phyloP scores from a whole-genome alignment of 92 coral and sea anemone genomes.

The Paramuricea clavata region DNA sequence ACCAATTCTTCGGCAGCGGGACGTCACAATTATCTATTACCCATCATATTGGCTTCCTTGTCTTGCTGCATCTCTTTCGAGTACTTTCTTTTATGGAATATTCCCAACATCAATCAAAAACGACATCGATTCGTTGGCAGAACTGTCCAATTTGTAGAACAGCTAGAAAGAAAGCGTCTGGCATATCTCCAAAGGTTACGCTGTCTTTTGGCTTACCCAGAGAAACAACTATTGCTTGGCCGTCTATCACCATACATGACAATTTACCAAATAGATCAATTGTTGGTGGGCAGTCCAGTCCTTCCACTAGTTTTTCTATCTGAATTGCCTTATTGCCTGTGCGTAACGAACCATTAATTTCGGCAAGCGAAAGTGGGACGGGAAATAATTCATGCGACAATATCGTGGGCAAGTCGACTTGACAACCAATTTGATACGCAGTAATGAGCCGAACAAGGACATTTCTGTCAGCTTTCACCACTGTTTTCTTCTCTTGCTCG shows the following conservation, averaged over 20 bases:
- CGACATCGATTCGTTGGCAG: constrained; percentile 37
- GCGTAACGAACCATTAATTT: constrained; percentile 32
- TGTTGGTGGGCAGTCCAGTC: constrained; percentile 18
- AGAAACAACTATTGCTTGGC: constrained; percentile 33
- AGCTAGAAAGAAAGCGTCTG: constrained; percentile 25
- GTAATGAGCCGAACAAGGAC: constrained; percentile 15
- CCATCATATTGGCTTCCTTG: constrained; percentile 61
- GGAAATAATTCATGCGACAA: constrained; percentile 29
- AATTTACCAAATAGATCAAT: constrained; percentile 18
- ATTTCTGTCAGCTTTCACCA: constrained; percentile 21
- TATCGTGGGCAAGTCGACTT: constrained; percentile 17
- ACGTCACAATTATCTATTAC: constrained; percentile 30
- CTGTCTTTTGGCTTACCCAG: constrained; percentile 30
- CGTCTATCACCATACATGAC: constrained; percentile 35
- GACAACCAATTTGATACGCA: constrained; percentile 21
- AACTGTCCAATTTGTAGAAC: constrained; percentile 22
- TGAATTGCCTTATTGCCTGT: constrained; percentile 29
- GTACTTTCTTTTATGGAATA: constrained; percentile 30
- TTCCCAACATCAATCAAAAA: constrained; percentile 27
- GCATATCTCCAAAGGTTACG: constrained; percentile 28
- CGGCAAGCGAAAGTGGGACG: constrained; percentile 43
- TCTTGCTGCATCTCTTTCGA: constrained; percentile 36
- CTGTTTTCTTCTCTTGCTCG: constrained; percentile 17
- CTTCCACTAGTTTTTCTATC: constrained; percentile 17
- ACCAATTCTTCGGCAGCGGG: constrained; percentile 52